Percentiles rank a stretch among this genome's conserved stretches.
Conservation (phyloP, 2,113 vertebrate genomes). For the Toxostoma redivivum region DNA sequence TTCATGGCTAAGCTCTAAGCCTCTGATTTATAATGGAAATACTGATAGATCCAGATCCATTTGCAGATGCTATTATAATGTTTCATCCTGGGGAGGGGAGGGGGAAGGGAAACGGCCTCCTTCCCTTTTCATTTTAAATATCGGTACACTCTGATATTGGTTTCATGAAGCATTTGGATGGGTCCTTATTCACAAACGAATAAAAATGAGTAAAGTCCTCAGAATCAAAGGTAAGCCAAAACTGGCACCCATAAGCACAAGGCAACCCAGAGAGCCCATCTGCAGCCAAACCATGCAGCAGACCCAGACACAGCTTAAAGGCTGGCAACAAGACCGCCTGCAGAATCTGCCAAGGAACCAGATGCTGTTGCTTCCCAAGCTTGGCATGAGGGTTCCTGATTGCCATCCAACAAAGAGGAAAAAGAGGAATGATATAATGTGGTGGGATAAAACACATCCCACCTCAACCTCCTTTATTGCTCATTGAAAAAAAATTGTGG, state of each 20-base stretch:
- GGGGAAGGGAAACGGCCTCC: constrained; percentile 21
- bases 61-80: constrained; percentile 63
- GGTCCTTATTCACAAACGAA: constrained; percentile 80
- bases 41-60: constrained; percentile 63
- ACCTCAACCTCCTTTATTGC: constrained; percentile 86
- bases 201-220: constrained; percentile 86
- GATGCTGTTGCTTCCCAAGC: constrained; percentile 86
- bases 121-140: constrained; percentile 61
- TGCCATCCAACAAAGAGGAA: constrained; percentile 86
- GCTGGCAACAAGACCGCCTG: constrained; percentile 81
- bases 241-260: constrained; percentile 83
- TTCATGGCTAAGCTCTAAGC: constrained; percentile 58
- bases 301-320: constrained; percentile 84
- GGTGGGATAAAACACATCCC: constrained; percentile 84
- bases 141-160: constrained; percentile 68
- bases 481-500: constrained; percentile 79
- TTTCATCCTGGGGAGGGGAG: constrained; percentile 48
- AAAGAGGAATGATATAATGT: constrained; percentile 86
- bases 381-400: constrained; percentile 82
- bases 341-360: constrained; percentile 81
- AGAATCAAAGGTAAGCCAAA: constrained; percentile 83
- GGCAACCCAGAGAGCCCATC: constrained; percentile 84
- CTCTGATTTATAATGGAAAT: constrained; percentile 60
- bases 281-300: constrained; percentile 84
- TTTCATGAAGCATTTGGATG: constrained; percentile 81